Evolutionary conservation across 2,888 invertebrate species (phyloP), one percentile per base, ranked within the genome.

Genomic region (Acleris holmiana): DNA sequence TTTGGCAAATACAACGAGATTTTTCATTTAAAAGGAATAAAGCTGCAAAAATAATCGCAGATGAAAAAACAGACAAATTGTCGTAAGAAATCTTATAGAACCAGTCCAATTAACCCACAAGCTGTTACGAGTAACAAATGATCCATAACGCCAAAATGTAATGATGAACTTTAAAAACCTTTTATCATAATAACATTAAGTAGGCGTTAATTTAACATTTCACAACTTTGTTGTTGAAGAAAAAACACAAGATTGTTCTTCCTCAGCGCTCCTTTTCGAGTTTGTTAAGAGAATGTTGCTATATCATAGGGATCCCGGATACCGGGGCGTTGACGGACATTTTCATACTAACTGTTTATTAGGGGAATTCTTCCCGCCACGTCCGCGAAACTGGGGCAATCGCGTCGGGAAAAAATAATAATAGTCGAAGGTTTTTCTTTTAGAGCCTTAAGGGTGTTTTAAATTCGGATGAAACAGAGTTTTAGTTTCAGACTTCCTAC

Each of bases 261-360:
- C 47, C 21, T n/a, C 53, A 2, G 44, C 54, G 54, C 60, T 67
- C 54, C 53, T 64, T 66, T 66, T 29, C 21, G 53, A 66, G 61
- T 69, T 66, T 62, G 56, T 66, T 61, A 50, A 61, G 60, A 23
- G 23, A 44, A 44, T 44, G 17, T 55, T 23, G 55, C n/a, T 55
- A 23, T 69, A 69, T 70, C 71, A 77, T 76, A 69, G 75, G 60
- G 69, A 76, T 71, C 70, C 69, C 69, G 67, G 68, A 69, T 69
- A 69, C 41, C 54, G 68, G 63, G 67, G 72, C 75, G 74, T 72
- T 75, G 70, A 75, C 72, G 74, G 71, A 72, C 77, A 75, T 76
- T 70, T 76, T 73, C 73, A 74, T 73, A 73, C 75, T 71, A 66
- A 74, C 80, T 77, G 82, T 83, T 80, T 84, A 86, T 82, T 80